Conservation (phyloP, 2,113 vertebrate genomes). For the Carettochelys insculpta region DNA sequence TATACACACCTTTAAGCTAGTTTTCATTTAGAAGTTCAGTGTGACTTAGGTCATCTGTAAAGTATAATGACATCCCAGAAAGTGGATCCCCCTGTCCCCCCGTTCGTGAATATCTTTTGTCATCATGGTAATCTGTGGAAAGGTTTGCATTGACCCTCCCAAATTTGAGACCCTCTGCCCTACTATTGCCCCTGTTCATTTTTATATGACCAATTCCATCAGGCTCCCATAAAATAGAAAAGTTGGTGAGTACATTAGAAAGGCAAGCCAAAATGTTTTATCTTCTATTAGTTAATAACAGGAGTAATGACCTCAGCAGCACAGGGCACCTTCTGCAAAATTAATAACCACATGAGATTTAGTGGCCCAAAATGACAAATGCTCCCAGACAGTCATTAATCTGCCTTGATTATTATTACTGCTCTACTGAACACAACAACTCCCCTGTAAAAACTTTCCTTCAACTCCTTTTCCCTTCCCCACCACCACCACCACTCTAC, state of each 20-base stretch:
- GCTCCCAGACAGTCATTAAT: constrained; percentile 74
- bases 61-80: neutral
- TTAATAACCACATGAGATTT: constrained; percentile 75
- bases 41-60: neutral
- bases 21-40: neutral
- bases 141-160: too few species aligned
- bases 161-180: too few species aligned
- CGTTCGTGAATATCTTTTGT: too few species aligned
- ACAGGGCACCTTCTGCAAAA: constrained; percentile 71
- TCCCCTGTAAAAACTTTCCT: constrained; percentile 45
- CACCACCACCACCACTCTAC: neutral
- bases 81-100: constrained; percentile 48
- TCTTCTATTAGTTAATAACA: constrained; percentile 63
- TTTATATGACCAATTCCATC: constrained; percentile 35
- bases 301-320: constrained; percentile 72
- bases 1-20: neutral
- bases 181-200: constrained; percentile 26
- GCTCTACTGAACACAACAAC: constrained; percentile 66
- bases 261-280: constrained; percentile 54
- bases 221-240: neutral
- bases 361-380: constrained; percentile 72
- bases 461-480: constrained; percentile 12
- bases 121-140: too few species aligned
- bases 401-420: constrained; percentile 73
- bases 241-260: constrained; percentile 36